Evolutionary conservation across 2,888 invertebrate species (phyloP).

Genomic region (Chaitophorus viminalis): DNA sequence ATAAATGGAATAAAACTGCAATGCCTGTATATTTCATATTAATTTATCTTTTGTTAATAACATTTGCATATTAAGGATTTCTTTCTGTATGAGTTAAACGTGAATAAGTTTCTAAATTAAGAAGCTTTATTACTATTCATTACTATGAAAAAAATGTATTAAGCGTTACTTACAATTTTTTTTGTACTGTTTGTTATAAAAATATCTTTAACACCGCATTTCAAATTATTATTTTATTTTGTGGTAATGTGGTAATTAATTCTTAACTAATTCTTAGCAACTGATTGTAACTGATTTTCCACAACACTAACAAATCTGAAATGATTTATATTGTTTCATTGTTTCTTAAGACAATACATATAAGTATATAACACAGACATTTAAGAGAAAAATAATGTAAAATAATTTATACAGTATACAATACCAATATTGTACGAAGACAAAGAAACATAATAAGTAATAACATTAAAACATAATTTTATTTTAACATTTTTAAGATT

Average conservation of each 20-base stretch:
- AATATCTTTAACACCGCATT: neutral
- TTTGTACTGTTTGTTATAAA: neutral
- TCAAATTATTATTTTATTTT: neutral
- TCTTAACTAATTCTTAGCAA: neutral
- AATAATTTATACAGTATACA: too few relatives aligned
- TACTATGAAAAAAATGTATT: neutral
- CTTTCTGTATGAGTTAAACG: neutral
- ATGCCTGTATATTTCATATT: too few relatives aligned
- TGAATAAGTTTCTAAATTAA: neutral
- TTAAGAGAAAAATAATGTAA: too few relatives aligned
- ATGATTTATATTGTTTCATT: neutral
- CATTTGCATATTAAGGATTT: neutral
- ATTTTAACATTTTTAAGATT: constrained; percentile 11
- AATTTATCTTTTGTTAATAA: too few relatives aligned
- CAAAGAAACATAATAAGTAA: too few relatives aligned
- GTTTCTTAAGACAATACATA: too few relatives aligned
- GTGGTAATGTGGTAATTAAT: neutral
- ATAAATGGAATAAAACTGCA: too few relatives aligned
- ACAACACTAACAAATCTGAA: neutral
- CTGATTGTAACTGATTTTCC: neutral
- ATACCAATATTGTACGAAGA: too few relatives aligned
- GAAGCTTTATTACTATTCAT: too few relatives aligned
- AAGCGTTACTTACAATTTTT: neutral
- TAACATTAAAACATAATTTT: neutral
- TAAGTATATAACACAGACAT: too few relatives aligned